phyloP scores from a whole-genome alignment of 2,113 vertebrate genomes.

The Vicugna pacos region DNA sequence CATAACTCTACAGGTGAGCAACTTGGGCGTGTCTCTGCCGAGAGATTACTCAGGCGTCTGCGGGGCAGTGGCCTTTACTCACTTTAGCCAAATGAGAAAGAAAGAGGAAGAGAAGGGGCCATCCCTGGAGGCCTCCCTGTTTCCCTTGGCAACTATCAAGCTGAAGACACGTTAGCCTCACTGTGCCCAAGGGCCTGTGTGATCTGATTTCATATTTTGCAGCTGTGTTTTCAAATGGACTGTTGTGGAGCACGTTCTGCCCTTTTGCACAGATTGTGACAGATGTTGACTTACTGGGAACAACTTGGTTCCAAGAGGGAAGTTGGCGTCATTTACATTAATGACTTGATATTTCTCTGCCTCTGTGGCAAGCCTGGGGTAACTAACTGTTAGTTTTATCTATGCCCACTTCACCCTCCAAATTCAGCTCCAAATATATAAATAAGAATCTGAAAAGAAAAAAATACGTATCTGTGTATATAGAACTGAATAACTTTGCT shows the following conservation, averaged over 20 bases:
- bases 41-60: background rate
- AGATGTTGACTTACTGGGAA: slow-evolving; percentile 43
- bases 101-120: background rate
- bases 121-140: background rate
- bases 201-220: slow-evolving; percentile 34
- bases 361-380: slow-evolving; percentile 5
- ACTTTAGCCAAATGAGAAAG: background rate
- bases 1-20: background rate
- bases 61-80: background rate
- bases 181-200: background rate
- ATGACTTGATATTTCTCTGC: background rate
- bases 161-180: background rate
- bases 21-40: background rate
- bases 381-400: slow-evolving; percentile 15
- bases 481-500: no score
- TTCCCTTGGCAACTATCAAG: background rate
- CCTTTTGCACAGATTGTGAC: slow-evolving; percentile 60
- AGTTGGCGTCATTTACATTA: background rate
- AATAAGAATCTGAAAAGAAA: background rate
- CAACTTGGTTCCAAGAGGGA: slow-evolving; percentile 9
- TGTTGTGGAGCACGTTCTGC: background rate
- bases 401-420: background rate
- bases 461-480: no score
- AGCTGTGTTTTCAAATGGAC: slow-evolving; percentile 18
- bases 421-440: background rate